phyloP scores from a whole-genome alignment of 92 coral and sea anemone genomes.

The Porites evermanni region DNA sequence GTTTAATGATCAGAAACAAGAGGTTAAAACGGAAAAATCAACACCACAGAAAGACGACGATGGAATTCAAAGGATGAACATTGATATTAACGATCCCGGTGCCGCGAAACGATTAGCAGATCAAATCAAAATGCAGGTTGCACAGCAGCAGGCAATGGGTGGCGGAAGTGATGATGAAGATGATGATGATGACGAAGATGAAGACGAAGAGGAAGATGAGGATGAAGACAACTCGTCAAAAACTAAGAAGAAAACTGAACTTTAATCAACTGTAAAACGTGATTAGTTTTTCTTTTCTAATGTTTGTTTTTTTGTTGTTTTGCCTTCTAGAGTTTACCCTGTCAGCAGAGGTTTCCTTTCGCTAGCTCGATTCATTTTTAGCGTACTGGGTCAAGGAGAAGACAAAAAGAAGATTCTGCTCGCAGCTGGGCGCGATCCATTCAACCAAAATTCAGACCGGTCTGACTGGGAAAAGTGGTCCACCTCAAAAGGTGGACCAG shows the following conservation, averaged over 20 bases:
- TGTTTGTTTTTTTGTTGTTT: neutral
- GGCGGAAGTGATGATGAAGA: slow-evolving; percentile 63
- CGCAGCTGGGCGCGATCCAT: too few relatives aligned
- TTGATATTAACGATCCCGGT: slow-evolving; percentile 92
- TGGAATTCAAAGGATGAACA: slow-evolving; percentile 83
- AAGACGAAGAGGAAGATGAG: slow-evolving; percentile 55
- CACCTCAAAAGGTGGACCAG: too few relatives aligned
- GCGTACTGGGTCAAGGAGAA: too few relatives aligned
- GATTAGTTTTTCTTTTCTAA: too few relatives aligned
- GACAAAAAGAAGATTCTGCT: too few relatives aligned
- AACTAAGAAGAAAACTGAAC: slow-evolving; percentile 39
- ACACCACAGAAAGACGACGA: slow-evolving; percentile 43
- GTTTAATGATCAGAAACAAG: slow-evolving; percentile 78
- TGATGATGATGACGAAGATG: slow-evolving; percentile 69
- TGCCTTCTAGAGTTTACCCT: neutral
- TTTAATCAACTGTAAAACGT: slow-evolving; percentile 2
- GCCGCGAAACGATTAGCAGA: slow-evolving; percentile 87
- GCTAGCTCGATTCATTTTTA: too few relatives aligned
- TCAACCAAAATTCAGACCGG: too few relatives aligned
- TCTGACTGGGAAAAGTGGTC: too few relatives aligned
- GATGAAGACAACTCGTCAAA: slow-evolving; percentile 51
- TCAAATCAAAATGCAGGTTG: slow-evolving; percentile 87
- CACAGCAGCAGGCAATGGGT: slow-evolving; percentile 51
- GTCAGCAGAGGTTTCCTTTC: too few relatives aligned
- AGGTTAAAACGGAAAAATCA: slow-evolving; percentile 22